These are phyloP conservation scores for Cercopithecus hamlyni DNA, from an alignment of 2,797 vertebrate species.

Conservation along the genomic window DNA sequence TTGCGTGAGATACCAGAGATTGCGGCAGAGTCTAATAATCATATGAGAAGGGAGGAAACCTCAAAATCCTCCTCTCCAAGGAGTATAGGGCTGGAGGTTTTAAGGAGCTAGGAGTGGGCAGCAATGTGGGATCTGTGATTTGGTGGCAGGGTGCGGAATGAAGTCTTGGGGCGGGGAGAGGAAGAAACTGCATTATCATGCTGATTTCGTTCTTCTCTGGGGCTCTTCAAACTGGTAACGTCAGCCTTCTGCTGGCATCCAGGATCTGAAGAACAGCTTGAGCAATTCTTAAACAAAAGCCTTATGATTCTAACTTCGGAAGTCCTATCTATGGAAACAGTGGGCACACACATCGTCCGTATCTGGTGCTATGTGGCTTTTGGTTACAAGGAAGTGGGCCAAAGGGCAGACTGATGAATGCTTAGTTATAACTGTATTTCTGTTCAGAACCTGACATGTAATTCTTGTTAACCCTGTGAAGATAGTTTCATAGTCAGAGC, in stretches of 20 bases:
- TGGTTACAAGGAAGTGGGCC: too few relatives aligned
- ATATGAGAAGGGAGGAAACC: background rate
- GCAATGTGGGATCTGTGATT: background rate
- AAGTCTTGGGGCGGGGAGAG: background rate
- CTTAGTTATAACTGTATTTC: background rate
- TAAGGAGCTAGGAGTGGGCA: background rate
- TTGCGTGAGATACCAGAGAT: background rate
- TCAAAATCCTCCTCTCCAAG: background rate
- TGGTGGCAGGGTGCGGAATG: background rate
- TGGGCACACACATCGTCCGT: background rate
- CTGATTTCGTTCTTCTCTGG: background rate
- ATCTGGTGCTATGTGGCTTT: background rate
- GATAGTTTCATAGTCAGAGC: background rate
- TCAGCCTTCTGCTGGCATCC: background rate
- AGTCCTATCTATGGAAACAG: background rate
- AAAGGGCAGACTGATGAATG: background rate
- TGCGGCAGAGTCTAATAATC: background rate
- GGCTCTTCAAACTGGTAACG: background rate
- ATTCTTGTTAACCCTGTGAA: too few relatives aligned
- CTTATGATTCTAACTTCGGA: background rate
- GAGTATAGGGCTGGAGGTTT: background rate
- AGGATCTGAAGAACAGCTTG: background rate
- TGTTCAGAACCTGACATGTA: background rate
- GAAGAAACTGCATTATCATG: background rate
- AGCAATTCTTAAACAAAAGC: background rate